Evolutionary conservation across 2,113 vertebrate genomes (phyloP), one percentile per base, ranked within the genome.

Genomic region (Gambusia holbrooki): DNA sequence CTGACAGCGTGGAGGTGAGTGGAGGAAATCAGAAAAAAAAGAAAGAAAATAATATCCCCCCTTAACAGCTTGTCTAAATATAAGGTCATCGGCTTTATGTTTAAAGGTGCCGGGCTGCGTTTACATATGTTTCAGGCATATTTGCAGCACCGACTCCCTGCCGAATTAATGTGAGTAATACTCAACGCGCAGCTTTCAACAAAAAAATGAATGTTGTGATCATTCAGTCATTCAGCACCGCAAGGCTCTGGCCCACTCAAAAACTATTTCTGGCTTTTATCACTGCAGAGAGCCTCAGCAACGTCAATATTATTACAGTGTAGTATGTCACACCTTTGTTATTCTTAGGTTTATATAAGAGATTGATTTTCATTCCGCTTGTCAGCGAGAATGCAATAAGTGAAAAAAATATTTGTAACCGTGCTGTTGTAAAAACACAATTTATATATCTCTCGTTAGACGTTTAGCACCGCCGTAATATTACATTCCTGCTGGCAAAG

Each of bases 201-300:
- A 83, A 76, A 85, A 37, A 84, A 71, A 66, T 79, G 58, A 73
- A 74, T 66, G 72, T 60, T 76, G 70, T 90, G 82, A 74, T 84
- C 51, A n/a, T 58, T 58, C 71, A 79, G 87, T 87, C 85, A 76
- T 76, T 91, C 79, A 83, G 63, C 14, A 22, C 60, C 27, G 63
- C 71, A 19, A 48, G 72, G 40, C 42, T 77, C 51, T 30, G 32
- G 75, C 84, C 74, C 84, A 83, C 84, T 78, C 76, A 66, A 58
- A 11, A 78, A 82, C 70, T 89, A 89, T 90, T 86, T 64, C 42
- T 74, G 80, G 51, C 58, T 77, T 81, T 76, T 84, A 76, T 79
- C 80, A 81, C 69, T 67, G 82, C 73, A 69, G 61, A 71, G n/a
- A 45, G 65, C 63, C 42, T 68, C 62, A 37, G 76, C 70, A 74